phyloP scores from a whole-genome alignment of 2,797 vertebrate species.

The Lepilemur ruficaudatus region DNA sequence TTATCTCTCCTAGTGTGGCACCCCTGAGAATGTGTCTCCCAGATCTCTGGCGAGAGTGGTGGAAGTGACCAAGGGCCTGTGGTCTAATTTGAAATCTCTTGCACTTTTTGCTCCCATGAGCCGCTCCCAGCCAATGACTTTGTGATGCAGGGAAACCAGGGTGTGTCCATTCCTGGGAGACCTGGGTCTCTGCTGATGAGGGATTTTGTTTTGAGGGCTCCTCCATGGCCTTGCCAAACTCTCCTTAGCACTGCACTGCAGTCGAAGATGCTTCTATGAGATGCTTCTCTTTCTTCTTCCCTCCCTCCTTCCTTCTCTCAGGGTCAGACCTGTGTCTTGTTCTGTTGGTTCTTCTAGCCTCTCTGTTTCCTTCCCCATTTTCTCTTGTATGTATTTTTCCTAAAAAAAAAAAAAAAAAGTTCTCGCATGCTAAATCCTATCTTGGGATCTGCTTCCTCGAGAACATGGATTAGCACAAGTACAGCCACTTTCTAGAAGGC shows the following conservation, averaged over 20 bases:
- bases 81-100: background rate
- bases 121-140: background rate
- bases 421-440: background rate
- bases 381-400: background rate
- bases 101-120: background rate
- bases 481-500: background rate
- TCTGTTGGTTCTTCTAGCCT: background rate
- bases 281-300: background rate
- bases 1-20: background rate
- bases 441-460: background rate
- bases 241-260: background rate
- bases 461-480: background rate
- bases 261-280: too few species aligned
- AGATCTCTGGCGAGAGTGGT: accelerated
- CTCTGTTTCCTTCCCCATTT: background rate
- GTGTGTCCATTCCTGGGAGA: background rate
- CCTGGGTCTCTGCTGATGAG: background rate
- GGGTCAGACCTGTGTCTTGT: background rate
- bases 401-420: background rate
- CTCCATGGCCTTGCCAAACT: background rate
- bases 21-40: background rate
- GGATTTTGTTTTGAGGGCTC: background rate
- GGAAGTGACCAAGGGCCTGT: background rate
- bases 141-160: background rate
- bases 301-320: background rate